These are phyloP conservation scores for Epizoanthus rinbou DNA, from an alignment of 92 coral and sea anemone species.

Conservation along the genomic window DNA sequence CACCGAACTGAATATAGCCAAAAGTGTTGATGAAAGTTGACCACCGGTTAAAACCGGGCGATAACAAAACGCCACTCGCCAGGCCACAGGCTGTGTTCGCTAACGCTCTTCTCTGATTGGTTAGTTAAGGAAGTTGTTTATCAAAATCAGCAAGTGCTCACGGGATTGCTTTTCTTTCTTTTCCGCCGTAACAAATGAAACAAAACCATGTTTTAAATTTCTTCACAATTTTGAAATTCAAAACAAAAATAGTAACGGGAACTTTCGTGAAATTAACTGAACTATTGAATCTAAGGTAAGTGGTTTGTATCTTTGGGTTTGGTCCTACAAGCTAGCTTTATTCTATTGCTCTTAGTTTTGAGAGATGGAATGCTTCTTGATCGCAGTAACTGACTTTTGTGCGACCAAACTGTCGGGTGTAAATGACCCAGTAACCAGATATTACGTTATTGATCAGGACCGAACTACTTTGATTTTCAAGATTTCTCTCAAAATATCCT, in stretches of 20 bases:
- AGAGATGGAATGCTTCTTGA: not conserved
- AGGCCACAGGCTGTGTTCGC: not conserved
- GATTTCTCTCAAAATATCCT: not conserved
- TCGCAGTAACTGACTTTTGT: not conserved
- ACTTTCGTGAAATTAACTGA: constrained; percentile 12
- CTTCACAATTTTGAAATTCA: constrained; percentile 31
- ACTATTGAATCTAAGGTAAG: constrained; percentile 28
- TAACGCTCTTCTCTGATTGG: constrained; percentile 14
- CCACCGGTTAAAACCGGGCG: not conserved
- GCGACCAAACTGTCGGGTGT: not conserved
- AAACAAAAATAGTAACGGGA: constrained; percentile 4
- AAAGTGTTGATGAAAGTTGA: not conserved
- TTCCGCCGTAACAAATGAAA: constrained; percentile 11
- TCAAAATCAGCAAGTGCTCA: constrained; percentile 31
- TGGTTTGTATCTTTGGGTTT: not conserved
- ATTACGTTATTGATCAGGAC: constrained; percentile 22
- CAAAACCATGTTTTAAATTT: constrained; percentile 40
- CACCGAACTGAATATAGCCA: not conserved
- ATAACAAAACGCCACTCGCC: constrained; percentile 39
- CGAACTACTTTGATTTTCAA: not conserved
- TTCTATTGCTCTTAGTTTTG: not conserved
- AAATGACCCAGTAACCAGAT: not conserved
- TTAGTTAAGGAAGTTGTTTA: not conserved
- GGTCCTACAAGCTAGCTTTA: not conserved
- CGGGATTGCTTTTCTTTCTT: constrained; percentile 9